A percentile compares a stretch with the other conserved stretches of the same genome.
These are phyloP conservation scores for Aphyosemion australe DNA, from an alignment of 2,113 vertebrate species.

Conservation along the genomic window DNA sequence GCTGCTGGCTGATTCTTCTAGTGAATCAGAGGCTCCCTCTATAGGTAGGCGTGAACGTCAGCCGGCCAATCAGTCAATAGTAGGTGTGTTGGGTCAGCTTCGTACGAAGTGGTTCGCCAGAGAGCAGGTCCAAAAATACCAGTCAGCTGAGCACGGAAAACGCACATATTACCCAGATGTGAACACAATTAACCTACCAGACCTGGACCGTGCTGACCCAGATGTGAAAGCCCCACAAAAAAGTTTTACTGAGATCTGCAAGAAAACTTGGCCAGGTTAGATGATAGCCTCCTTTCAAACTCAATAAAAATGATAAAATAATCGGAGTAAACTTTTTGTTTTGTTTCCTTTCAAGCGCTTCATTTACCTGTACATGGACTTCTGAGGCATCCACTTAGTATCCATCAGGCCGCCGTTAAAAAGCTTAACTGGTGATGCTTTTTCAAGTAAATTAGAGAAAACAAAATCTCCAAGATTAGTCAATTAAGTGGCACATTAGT, in stretches of 20 bases:
- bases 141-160: too few relatives aligned
- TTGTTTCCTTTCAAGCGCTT: constrained; percentile 50
- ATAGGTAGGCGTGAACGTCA: too few relatives aligned
- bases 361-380: constrained; percentile 51
- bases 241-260: constrained; percentile 27
- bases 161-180: too few relatives aligned
- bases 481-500: constrained; percentile 85
- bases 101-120: too few relatives aligned
- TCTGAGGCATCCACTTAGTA: constrained; percentile 64
- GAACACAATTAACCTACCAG: too few relatives aligned
- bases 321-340: constrained; percentile 63
- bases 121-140: too few relatives aligned
- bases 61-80: too few relatives aligned
- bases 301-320: constrained; percentile 46
- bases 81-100: too few relatives aligned
- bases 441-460: constrained; percentile 85
- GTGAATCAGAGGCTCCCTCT: too few relatives aligned
- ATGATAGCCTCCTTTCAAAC: constrained; percentile 49
- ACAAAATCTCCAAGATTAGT: constrained; percentile 85
- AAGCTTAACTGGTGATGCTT: constrained; percentile 76
- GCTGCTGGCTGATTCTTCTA: too few relatives aligned
- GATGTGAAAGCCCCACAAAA: too few relatives aligned
- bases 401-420: constrained; percentile 68
- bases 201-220: too few relatives aligned
- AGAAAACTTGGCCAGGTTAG: constrained; percentile 47